These are phyloP conservation scores for Triplophysa siluroides DNA, from an alignment of 2,113 vertebrate species.

Conservation along the genomic window DNA sequence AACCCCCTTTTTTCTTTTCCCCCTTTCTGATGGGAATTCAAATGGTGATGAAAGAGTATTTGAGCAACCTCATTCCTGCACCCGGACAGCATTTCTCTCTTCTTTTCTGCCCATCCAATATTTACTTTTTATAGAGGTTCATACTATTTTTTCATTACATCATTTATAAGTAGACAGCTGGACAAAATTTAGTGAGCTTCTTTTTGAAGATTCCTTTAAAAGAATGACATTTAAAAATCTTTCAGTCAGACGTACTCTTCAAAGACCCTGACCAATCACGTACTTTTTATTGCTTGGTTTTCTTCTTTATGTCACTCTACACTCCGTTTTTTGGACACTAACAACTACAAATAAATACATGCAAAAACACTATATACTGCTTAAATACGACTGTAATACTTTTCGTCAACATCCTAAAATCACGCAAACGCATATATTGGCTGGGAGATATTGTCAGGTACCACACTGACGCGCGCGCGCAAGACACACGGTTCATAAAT, in stretches of 20 bases:
- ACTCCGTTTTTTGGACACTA: background rate
- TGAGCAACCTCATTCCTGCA: conserved; percentile 27
- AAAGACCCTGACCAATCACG: background rate
- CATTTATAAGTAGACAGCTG: background rate
- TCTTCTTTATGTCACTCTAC: background rate
- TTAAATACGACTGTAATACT: background rate
- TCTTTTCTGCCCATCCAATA: conserved; percentile 2
- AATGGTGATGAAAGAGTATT: background rate
- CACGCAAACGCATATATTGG: background rate
- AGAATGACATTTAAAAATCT: background rate
- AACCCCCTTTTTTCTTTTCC: conserved; percentile 33
- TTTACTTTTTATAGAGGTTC: conserved; percentile 10
- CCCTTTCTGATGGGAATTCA: background rate
- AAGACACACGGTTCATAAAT: conserved; percentile 4
- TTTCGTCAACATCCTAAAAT: background rate
- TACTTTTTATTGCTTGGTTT: background rate
- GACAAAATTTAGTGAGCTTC: background rate
- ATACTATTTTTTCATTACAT: conserved; percentile 5
- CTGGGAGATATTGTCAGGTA: background rate
- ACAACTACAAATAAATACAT: background rate
- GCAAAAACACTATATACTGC: background rate
- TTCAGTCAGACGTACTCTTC: background rate
- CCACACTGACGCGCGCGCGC: background rate
- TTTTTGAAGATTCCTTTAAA: conserved; percentile 4
- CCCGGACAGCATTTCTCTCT: conserved; percentile 15